Percentiles rank a stretch among this genome's conserved stretches.
Conservation (phyloP, 2,888 invertebrate genomes). For the Apeira syringaria region DNA sequence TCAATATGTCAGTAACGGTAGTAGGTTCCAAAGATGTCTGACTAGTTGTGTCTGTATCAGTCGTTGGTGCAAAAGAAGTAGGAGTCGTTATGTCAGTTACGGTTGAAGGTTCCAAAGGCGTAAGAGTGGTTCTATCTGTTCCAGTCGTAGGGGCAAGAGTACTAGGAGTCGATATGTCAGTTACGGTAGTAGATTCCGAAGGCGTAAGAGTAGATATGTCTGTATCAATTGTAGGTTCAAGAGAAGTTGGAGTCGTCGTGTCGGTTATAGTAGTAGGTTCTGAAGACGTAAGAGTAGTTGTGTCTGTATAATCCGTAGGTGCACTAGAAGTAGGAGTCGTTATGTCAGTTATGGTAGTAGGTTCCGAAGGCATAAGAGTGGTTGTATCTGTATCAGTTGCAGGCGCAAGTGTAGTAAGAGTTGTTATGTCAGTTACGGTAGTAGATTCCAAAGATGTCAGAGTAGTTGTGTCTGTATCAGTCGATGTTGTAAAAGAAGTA, state of each 20-base stretch:
- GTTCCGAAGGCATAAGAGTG: background rate
- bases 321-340: conserved; percentile 1
- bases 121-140: background rate
- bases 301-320: background rate
- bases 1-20: too few relatives aligned
- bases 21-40: too few relatives aligned
- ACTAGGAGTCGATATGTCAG: background rate
- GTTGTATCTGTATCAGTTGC: background rate
- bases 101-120: background rate
- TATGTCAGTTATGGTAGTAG: background rate
- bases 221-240: background rate
- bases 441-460: background rate
- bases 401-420: background rate
- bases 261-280: background rate
- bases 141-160: background rate
- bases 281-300: background rate
- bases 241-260: background rate
- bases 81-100: background rate
- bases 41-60: background rate
- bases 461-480: background rate
- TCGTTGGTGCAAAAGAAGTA: background rate
- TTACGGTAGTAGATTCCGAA: background rate
- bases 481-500: background rate
- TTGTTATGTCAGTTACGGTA: background rate
- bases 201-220: background rate